phyloP scores from a whole-genome alignment of 2,797 vertebrate species.

The Darevskia nairensis region DNA sequence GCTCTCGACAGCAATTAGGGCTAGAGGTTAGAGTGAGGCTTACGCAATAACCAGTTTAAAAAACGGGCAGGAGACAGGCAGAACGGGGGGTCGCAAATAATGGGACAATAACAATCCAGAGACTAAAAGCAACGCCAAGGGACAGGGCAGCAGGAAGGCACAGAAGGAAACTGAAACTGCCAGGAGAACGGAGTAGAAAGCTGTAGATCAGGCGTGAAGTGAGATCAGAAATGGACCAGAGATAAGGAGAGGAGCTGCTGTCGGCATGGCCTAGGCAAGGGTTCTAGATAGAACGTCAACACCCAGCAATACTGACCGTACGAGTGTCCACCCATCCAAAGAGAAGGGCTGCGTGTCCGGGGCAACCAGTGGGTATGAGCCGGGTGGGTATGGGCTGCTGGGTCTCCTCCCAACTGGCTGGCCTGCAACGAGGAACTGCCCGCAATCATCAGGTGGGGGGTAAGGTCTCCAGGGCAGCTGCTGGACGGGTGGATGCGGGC shows the following conservation, averaged over 20 bases:
- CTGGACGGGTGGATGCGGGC: constrained; percentile 91
- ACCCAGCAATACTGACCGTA: constrained; percentile 83
- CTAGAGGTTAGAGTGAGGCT: neutral
- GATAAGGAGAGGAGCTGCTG: neutral
- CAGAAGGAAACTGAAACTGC: neutral
- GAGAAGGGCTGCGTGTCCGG: constrained; percentile 94
- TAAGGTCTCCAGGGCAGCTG: constrained; percentile 91
- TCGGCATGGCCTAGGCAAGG: neutral
- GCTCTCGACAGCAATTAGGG: neutral
- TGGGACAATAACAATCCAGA: neutral
- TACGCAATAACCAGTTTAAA: neutral
- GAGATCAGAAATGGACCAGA: neutral
- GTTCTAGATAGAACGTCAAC: neutral
- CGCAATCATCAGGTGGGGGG: constrained; percentile 92
- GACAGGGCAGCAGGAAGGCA: neutral
- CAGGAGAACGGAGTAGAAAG: too few relatives aligned
- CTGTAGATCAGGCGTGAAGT: neutral
- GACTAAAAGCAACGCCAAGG: neutral
- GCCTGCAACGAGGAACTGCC: constrained; percentile 89
- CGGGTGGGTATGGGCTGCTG: constrained; percentile 87
- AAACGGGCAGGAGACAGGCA: neutral
- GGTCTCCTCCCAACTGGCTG: constrained; percentile 88
- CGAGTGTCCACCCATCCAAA: constrained; percentile 97
- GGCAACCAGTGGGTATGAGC: constrained; percentile 95
- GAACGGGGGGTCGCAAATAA: neutral